Percentiles rank a stretch among this genome's conserved stretches.
Conservation (phyloP, 2,113 vertebrate species). For the Dipodomys spectabilis region DNA sequence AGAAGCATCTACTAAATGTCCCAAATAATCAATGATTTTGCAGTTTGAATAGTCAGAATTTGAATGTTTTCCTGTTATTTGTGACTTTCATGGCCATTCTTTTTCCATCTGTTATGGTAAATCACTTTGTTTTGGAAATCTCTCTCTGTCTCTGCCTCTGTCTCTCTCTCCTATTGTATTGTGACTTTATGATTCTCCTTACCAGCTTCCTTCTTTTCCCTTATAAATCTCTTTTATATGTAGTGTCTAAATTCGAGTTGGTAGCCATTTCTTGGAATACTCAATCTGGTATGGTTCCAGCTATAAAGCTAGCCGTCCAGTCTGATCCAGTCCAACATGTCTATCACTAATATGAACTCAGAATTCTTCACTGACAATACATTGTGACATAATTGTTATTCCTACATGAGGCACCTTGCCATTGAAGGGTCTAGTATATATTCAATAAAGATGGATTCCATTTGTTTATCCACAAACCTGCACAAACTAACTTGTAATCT, state of each 20-base stretch:
- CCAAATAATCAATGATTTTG: background rate
- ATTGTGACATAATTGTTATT: background rate
- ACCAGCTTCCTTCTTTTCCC: background rate
- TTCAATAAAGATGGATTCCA: background rate
- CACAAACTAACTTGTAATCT: background rate
- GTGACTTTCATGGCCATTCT: background rate
- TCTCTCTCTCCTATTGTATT: background rate
- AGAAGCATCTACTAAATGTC: background rate
- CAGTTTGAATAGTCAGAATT: background rate
- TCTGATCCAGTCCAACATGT: background rate
- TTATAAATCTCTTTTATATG: background rate
- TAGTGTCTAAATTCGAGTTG: background rate
- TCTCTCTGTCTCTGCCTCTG: background rate
- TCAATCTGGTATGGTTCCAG: background rate
- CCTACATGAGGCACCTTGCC: background rate
- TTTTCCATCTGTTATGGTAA: background rate
- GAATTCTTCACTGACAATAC: background rate
- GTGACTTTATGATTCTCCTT: background rate
- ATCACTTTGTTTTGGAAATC: background rate
- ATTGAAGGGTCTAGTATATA: background rate
- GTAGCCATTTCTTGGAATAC: background rate
- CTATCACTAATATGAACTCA: background rate
- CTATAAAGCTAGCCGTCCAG: background rate
- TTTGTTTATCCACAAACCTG: background rate
- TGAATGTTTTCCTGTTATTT: background rate